Evolutionary conservation across 1,140 invertebrate species (phyloP).

Genomic region (Elymnias hypermnestra): DNA sequence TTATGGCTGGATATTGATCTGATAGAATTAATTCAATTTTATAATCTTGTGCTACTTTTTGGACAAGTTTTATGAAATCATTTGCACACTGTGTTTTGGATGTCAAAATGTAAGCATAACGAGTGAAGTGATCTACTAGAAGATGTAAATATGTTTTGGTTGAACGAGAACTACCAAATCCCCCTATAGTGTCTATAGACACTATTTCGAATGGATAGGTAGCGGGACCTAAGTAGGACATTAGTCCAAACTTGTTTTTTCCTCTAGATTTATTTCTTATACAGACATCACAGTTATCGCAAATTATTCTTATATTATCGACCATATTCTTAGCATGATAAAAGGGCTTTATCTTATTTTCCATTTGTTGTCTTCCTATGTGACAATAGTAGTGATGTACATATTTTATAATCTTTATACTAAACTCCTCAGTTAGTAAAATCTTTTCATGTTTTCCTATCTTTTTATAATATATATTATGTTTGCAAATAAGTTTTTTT

Average conservation of each 20-base stretch:
- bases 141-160: constrained; percentile 11
- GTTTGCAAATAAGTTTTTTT: background rate
- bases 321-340: background rate
- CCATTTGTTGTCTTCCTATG: background rate
- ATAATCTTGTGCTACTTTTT: background rate
- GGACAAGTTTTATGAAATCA: background rate
- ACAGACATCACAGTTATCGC: background rate
- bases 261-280: background rate
- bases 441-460: background rate
- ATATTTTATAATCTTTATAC: too few relatives aligned
- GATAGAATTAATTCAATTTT: background rate
- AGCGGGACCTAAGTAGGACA: background rate
- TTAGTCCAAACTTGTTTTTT: background rate
- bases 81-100: background rate
- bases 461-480: background rate
- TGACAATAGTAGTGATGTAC: background rate
- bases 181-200: background rate
- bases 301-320: background rate
- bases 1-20: background rate
- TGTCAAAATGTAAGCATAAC: background rate
- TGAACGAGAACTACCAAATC: background rate
- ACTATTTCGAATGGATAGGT: background rate
- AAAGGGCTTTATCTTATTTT: background rate
- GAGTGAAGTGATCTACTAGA: background rate
- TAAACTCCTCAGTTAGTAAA: too few relatives aligned